A percentile compares a stretch with the other conserved stretches of the same genome.
phyloP scores from a whole-genome alignment of 2,113 vertebrate genomes.

The Ceyx cyanopectus region DNA sequence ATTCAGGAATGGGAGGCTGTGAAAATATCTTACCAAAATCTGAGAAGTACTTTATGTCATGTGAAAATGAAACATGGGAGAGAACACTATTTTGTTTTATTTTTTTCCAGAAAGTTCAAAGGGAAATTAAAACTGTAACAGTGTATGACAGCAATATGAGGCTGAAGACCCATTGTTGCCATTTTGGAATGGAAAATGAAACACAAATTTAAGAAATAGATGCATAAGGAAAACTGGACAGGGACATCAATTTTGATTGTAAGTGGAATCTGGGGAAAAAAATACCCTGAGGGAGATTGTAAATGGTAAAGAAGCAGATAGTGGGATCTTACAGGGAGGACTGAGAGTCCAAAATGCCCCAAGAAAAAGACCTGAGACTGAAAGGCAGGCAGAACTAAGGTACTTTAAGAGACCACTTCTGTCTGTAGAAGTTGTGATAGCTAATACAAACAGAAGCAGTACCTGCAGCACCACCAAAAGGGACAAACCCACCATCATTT shows the following conservation, averaged over 20 bases:
- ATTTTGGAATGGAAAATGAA: neutral
- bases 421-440: neutral
- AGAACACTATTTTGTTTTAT: too few species aligned
- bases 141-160: neutral
- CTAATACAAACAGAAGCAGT: neutral
- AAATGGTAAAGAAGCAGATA: neutral
- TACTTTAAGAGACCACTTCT: neutral
- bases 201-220: neutral
- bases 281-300: neutral
- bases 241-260: neutral
- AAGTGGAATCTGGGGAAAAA: neutral
- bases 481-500: neutral
- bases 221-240: neutral
- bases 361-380: neutral
- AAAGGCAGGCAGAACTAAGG: neutral
- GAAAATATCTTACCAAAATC: neutral
- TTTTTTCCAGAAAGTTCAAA: neutral
- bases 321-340: neutral
- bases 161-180: neutral
- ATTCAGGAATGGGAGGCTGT: neutral
- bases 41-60: neutral
- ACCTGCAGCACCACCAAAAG: neutral
- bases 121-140: neutral
- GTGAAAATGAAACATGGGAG: neutral
- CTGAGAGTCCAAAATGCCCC: neutral